Percentiles rank a stretch among this genome's conserved stretches.
Conservation (phyloP, 2,888 invertebrate genomes). For the Harpalus rubripes region DNA sequence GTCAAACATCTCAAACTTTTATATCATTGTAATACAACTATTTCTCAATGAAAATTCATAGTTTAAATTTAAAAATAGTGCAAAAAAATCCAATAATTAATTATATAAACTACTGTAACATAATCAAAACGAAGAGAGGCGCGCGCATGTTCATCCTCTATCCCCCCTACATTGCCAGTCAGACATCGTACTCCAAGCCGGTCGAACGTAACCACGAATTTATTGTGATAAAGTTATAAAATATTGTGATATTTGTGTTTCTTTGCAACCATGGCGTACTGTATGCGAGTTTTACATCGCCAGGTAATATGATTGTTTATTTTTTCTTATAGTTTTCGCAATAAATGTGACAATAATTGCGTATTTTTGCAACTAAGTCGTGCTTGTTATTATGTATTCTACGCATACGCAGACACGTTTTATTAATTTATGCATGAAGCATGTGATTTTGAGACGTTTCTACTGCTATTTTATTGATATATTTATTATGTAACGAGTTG, state of each 20-base stretch:
- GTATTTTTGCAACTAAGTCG: neutral
- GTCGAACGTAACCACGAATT: neutral
- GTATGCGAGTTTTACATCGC: slow-evolving; percentile 88
- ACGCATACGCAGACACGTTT: slow-evolving; percentile 40
- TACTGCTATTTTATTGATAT: neutral
- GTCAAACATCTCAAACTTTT: neutral
- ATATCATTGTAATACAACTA: neutral
- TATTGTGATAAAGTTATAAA: slow-evolving; percentile 25
- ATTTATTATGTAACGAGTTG: slow-evolving; percentile 58
- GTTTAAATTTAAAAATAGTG: slow-evolving; percentile 6
- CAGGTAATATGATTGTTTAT: slow-evolving; percentile 79
- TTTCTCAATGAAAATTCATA: neutral
- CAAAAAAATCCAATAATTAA: slow-evolving; percentile 37
- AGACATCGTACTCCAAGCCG: slow-evolving; percentile 1
- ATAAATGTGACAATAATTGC: neutral
- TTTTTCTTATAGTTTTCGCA: neutral
- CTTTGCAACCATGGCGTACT: slow-evolving; percentile 84
- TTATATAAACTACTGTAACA: slow-evolving; percentile 57
- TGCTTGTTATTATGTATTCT: slow-evolving; percentile 4
- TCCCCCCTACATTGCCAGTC: neutral
- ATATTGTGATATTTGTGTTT: slow-evolving; percentile 37
- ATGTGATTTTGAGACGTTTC: slow-evolving; percentile 13
- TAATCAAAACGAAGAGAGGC: slow-evolving; percentile 43
- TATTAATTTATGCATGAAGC: slow-evolving; percentile 34
- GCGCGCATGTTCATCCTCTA: slow-evolving; percentile 28